phyloP scores from a whole-genome alignment of 2,113 vertebrate genomes.

The Channa argus region DNA sequence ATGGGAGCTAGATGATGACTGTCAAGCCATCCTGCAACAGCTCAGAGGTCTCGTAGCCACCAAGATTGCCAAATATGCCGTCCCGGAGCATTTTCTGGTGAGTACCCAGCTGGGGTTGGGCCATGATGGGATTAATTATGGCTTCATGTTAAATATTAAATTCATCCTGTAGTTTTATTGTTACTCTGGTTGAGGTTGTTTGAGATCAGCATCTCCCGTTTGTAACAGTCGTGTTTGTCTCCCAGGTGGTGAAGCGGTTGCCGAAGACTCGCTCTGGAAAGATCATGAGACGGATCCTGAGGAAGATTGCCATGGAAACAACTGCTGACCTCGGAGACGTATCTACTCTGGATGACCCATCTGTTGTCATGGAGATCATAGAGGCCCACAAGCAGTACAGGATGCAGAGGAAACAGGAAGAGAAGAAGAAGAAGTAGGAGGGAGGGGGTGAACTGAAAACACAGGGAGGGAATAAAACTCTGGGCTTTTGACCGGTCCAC shows the following conservation, averaged over 20 bases:
- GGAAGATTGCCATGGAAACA: constrained; percentile 83
- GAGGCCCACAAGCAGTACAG: constrained; percentile 81
- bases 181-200: background rate
- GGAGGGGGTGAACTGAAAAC: background rate
- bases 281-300: constrained; percentile 92
- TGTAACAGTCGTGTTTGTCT: background rate
- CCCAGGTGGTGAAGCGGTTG: constrained; percentile 90
- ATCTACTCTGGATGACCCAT: constrained; percentile 91
- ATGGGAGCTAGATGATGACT: constrained; percentile 67
- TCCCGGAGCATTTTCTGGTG: constrained; percentile 92
- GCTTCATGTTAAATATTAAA: too few species aligned
- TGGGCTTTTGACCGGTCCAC: too few species aligned
- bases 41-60: constrained; percentile 84
- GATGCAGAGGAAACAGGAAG: constrained; percentile 34
- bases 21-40: constrained; percentile 76
- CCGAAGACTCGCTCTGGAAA: constrained; percentile 96
- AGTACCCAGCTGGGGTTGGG: background rate
- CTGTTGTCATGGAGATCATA: constrained; percentile 86
- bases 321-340: constrained; percentile 85
- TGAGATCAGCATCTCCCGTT: background rate
- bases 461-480: too few species aligned
- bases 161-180: too few species aligned
- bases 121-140: too few species aligned
- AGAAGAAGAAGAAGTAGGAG: constrained; percentile 2
- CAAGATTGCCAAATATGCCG: constrained; percentile 92